phyloP scores from a whole-genome alignment of 2,113 vertebrate species.

The Nothocercus julius region DNA sequence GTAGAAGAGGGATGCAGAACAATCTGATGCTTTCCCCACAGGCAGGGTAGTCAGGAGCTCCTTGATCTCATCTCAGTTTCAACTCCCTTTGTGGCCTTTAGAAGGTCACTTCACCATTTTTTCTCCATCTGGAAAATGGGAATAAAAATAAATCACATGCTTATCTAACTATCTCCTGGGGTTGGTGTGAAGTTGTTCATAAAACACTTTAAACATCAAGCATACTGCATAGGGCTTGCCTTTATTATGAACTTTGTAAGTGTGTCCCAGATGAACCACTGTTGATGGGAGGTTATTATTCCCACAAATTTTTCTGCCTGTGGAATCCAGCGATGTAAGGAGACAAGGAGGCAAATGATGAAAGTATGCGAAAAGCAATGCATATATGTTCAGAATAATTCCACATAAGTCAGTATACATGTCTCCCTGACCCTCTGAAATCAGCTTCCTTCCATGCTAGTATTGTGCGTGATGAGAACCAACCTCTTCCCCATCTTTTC shows the following conservation, averaged over 20 bases:
- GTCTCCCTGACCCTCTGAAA: neutral
- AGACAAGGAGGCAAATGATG: conserved; percentile 3
- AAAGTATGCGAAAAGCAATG: neutral
- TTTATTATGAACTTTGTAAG: conserved; percentile 71
- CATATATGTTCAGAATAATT: conserved; percentile 15
- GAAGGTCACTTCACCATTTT: conserved; percentile 66
- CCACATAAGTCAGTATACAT: neutral
- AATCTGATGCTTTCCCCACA: conserved; percentile 43
- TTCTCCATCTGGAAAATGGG: conserved; percentile 63
- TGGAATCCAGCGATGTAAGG: conserved; percentile 24
- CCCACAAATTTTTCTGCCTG: conserved; percentile 71
- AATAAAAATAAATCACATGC: conserved; percentile 75
- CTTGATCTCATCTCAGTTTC: conserved; percentile 67
- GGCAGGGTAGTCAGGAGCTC: conserved; percentile 40
- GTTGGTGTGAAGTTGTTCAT: conserved; percentile 70
- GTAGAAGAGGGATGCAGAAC: conserved; percentile 55
- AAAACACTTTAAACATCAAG: conserved; percentile 73
- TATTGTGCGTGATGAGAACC: neutral
- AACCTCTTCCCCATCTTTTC: neutral
- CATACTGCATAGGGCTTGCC: conserved; percentile 63
- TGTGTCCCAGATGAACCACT: conserved; percentile 70
- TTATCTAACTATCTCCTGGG: conserved; percentile 70
- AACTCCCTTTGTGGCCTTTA: conserved; percentile 67
- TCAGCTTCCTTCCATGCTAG: neutral
- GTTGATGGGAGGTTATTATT: conserved; percentile 66